phyloP scores from a whole-genome alignment of 1,140 invertebrate genomes.

The Papilio helenus region DNA sequence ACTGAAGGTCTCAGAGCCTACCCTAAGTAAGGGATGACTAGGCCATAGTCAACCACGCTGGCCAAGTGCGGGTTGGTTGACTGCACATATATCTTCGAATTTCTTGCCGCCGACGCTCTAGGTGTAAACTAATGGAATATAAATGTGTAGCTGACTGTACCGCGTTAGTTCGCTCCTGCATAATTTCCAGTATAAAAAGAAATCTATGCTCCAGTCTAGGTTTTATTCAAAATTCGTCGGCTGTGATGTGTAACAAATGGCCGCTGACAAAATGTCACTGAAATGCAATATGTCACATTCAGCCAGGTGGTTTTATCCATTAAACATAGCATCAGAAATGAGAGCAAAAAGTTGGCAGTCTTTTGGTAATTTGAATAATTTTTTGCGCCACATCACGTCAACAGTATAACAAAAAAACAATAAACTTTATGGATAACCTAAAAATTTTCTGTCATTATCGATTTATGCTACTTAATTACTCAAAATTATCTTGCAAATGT shows the following conservation, averaged over 20 bases:
- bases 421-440: neutral
- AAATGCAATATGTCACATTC: constrained; percentile 75
- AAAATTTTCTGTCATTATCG: neutral
- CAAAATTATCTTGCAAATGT: too few species aligned
- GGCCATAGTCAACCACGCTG: too few species aligned
- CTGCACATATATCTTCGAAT: too few species aligned
- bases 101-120: too few species aligned
- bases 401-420: constrained; percentile 1
- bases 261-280: constrained; percentile 73
- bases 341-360: constrained; percentile 52
- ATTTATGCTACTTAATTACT: neutral
- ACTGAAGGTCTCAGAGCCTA: too few species aligned
- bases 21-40: too few species aligned
- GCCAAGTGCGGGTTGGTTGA: too few species aligned
- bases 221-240: constrained; percentile 64
- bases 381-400: constrained; percentile 35
- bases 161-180: constrained; percentile 43
- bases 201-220: constrained; percentile 53
- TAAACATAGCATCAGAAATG: constrained; percentile 71
- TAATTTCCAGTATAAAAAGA: constrained; percentile 51
- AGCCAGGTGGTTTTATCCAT: constrained; percentile 79
- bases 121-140: neutral
- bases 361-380: constrained; percentile 53
- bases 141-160: constrained; percentile 53
- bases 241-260: constrained; percentile 68